phyloP scores from a whole-genome alignment of 37 sponge, comb jelly and placozoan genomes.

The Dysidea cf. avara region DNA sequence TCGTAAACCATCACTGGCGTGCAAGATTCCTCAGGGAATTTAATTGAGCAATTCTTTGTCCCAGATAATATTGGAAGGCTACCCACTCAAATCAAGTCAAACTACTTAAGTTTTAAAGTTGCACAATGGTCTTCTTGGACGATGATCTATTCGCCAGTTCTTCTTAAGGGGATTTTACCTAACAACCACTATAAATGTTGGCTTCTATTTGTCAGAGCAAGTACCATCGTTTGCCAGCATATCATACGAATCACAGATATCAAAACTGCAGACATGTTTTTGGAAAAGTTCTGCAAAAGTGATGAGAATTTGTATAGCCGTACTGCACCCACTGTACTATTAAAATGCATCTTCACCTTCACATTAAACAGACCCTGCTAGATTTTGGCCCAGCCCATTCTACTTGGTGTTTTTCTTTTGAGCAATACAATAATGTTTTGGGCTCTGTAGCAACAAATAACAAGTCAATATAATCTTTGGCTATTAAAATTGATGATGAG shows the following conservation, averaged over 20 bases:
- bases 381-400: slow-evolving; percentile 65
- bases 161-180: slow-evolving; percentile 41
- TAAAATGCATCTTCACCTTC: slow-evolving; percentile 61
- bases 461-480: slow-evolving; percentile 30
- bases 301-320: slow-evolving; percentile 53
- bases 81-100: slow-evolving; percentile 42
- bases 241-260: slow-evolving; percentile 24
- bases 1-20: too few relatives aligned
- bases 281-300: slow-evolving; percentile 15
- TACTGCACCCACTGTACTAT: slow-evolving; percentile 17
- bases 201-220: slow-evolving; percentile 63
- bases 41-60: slow-evolving; percentile 6
- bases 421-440: slow-evolving; percentile 50
- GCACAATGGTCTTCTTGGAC: slow-evolving; percentile 64
- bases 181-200: slow-evolving; percentile 31
- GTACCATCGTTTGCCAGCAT: slow-evolving; percentile 17
- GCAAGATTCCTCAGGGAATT: too few relatives aligned
- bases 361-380: slow-evolving; percentile 34
- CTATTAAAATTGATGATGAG: too few relatives aligned
- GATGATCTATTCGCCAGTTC: slow-evolving; percentile 51
- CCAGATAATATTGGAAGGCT: slow-evolving; percentile 52
- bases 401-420: slow-evolving; percentile 64
- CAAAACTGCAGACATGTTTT: slow-evolving; percentile 27
- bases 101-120: slow-evolving; percentile 55
- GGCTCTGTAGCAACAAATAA: slow-evolving; percentile 44